phyloP scores from a whole-genome alignment of 2,113 vertebrate species.

The Apodemus sylvaticus region DNA sequence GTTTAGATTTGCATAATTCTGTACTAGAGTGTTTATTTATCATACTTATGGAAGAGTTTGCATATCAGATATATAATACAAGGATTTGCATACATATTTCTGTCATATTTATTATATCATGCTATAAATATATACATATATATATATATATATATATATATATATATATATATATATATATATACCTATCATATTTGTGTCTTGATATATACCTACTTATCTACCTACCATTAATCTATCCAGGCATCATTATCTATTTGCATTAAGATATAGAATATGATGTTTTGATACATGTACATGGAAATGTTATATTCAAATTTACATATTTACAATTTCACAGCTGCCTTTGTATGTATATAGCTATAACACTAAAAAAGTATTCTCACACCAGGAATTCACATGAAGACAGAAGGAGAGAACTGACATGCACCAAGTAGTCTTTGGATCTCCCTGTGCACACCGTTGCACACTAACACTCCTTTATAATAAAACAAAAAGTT shows the following conservation, averaged over 20 bases:
- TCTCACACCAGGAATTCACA: neutral
- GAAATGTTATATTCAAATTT: neutral
- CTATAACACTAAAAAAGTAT: neutral
- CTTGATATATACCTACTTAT: neutral
- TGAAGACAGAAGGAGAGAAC: neutral
- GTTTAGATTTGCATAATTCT: neutral
- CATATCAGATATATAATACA: neutral
- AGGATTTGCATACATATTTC: no score
- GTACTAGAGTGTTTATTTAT: neutral
- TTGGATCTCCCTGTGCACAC: neutral
- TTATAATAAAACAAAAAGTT: neutral
- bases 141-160: no score
- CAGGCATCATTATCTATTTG: neutral
- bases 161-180: neutral
- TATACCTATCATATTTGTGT: neutral
- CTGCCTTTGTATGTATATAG: neutral
- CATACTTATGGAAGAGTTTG: neutral
- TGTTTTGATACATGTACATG: neutral
- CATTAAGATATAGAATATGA: neutral
- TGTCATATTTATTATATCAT: neutral
- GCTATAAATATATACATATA: no score
- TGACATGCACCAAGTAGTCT: neutral
- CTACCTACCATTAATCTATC: neutral
- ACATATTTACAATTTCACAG: neutral
- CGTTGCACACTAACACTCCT: neutral